phyloP scores from a whole-genome alignment of 1,140 invertebrate species.

The Apis mellifera region Amel_HAv3.1 CM009938.2:32501-33000 shows the following conservation, averaged over 20 bases:
- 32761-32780: neutral
- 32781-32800: too few species aligned
- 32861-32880: too few species aligned
- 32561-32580: neutral
- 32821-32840: too few species aligned
- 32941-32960: too few species aligned
- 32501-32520: constrained; percentile 26
- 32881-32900: too few species aligned
- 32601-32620: neutral
- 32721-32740: neutral
- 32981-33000: too few species aligned
- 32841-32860: too few species aligned
- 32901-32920: too few species aligned
- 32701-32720: neutral
- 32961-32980: too few species aligned
- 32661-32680: neutral
- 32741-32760: neutral
- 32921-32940: too few species aligned
- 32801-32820: too few species aligned
- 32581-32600: neutral
- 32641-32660: constrained; percentile 24
- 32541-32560: constrained; percentile 8
- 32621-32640: constrained; percentile 39
- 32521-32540: neutral
- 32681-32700: neutral